Conservation (phyloP, 1,140 invertebrate species). For the Pogonomyrmex barbatus region DNA sequence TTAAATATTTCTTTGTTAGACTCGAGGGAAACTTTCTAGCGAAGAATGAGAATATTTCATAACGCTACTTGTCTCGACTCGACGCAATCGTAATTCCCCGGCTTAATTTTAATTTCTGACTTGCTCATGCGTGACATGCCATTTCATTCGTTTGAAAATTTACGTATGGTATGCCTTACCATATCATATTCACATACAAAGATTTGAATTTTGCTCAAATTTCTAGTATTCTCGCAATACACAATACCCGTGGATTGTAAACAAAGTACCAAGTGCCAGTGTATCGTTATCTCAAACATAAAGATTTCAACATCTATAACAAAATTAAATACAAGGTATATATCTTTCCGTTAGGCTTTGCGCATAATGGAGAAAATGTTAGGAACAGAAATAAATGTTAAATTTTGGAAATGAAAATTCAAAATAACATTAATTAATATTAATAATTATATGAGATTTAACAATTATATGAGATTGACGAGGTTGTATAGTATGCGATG, state of each 20-base stretch:
- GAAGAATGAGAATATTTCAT: conserved; percentile 67
- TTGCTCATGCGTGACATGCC: conserved; percentile 37
- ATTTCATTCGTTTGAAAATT: conserved; percentile 55
- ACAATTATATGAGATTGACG: no score
- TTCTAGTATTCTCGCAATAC: conserved; percentile 28
- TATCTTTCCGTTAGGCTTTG: no score
- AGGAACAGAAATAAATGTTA: no score
- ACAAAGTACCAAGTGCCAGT: no score
- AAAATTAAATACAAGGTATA: no score
- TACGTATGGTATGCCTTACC: conserved; percentile 6
- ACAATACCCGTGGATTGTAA: neutral
- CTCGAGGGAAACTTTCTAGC: conserved; percentile 56
- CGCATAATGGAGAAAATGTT: no score
- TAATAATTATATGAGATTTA: no score
- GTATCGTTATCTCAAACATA: no score
- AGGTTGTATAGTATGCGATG: neutral
- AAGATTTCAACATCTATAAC: no score
- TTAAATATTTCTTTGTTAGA: conserved; percentile 72
- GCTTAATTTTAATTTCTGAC: conserved; percentile 62
- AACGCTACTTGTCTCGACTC: conserved; percentile 40
- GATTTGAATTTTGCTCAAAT: conserved; percentile 26
- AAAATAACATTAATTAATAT: no score
- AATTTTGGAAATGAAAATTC: no score
- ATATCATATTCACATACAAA: neutral
- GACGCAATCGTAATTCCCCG: conserved; percentile 57